phyloP scores from a whole-genome alignment of 1,140 invertebrate genomes.

The Megalopta genalis region DNA sequence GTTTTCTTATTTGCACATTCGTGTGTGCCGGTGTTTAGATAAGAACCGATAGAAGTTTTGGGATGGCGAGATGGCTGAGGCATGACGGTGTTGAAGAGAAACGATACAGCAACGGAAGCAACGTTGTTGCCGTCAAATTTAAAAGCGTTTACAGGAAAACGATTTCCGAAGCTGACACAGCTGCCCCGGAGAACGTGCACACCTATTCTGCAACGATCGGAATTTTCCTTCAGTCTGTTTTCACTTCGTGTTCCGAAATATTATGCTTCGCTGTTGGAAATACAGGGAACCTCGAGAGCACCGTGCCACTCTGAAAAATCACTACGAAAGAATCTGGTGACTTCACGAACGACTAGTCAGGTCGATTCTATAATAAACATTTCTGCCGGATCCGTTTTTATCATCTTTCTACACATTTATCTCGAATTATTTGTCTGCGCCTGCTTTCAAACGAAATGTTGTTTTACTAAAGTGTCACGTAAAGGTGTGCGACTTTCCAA shows the following conservation, averaged over 20 bases:
- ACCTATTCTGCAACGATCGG: neutral
- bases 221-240: neutral
- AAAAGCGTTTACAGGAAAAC: slow-evolving; percentile 25
- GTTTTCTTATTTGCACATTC: slow-evolving; percentile 10
- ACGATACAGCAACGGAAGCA: neutral
- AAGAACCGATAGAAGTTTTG: neutral
- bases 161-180: slow-evolving; percentile 20
- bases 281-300: neutral
- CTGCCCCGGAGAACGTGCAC: neutral
- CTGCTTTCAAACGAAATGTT: too few species aligned
- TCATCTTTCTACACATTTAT: too few species aligned
- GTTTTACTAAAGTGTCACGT: too few species aligned
- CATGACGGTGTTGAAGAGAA: slow-evolving; percentile 1
- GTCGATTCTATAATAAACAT: too few species aligned
- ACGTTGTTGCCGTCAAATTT: neutral
- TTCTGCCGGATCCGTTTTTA: too few species aligned
- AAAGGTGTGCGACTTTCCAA: too few species aligned
- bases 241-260: neutral
- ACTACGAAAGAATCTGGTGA: neutral
- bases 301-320: neutral
- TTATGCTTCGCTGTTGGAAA: neutral
- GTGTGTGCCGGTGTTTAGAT: slow-evolving; percentile 21
- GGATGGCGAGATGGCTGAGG: neutral
- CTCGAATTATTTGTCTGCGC: too few species aligned
- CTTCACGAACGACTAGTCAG: neutral